These are phyloP conservation scores for Micropoecilia bifurca DNA, from an alignment of 2,797 vertebrate genomes.

Conservation along the genomic window DNA sequence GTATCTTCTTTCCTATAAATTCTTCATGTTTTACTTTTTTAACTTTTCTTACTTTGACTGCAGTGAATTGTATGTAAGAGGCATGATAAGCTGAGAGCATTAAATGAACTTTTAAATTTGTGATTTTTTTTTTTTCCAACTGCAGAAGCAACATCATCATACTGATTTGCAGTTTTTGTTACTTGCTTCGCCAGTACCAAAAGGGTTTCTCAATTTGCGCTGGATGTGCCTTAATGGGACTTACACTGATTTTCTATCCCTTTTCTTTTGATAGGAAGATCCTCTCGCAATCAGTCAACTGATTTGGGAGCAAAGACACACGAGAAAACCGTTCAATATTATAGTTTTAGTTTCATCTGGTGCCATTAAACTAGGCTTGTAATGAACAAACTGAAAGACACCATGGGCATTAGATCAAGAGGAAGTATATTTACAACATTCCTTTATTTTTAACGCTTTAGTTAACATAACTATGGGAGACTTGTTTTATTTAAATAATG, in stretches of 20 bases:
- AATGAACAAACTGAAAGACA: constrained; percentile 16
- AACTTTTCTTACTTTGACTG: constrained; percentile 76
- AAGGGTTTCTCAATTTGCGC: constrained; percentile 78
- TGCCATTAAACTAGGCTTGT: constrained; percentile 6
- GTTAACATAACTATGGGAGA: constrained; percentile 19
- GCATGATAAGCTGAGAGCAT: constrained; percentile 84
- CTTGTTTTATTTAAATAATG: constrained; percentile 31
- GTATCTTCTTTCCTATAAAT: constrained; percentile 79
- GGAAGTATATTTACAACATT: constrained; percentile 16
- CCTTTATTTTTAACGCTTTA: constrained; percentile 18
- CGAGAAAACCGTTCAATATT: constrained; percentile 22
- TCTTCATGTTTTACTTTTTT: constrained; percentile 74
- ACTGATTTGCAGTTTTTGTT: constrained; percentile 75
- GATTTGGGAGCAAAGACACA: constrained; percentile 39
- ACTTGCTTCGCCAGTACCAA: constrained; percentile 68
- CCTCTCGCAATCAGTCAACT: constrained; percentile 44
- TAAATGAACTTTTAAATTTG: constrained; percentile 72
- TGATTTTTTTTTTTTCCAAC: constrained; percentile 60
- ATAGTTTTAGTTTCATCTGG: constrained; percentile 22
- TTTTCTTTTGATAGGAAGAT: constrained; percentile 57
- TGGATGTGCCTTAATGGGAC: constrained; percentile 85
- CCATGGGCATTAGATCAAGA: constrained; percentile 34
- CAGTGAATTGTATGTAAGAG: constrained; percentile 82
- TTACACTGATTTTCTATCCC: constrained; percentile 66
- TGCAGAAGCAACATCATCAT: constrained; percentile 70